A percentile compares a stretch with the other conserved stretches of the same genome.
Evolutionary conservation across 2,113 vertebrate species (phyloP).

Genomic region (Chaenocephalus aceratus): DNA sequence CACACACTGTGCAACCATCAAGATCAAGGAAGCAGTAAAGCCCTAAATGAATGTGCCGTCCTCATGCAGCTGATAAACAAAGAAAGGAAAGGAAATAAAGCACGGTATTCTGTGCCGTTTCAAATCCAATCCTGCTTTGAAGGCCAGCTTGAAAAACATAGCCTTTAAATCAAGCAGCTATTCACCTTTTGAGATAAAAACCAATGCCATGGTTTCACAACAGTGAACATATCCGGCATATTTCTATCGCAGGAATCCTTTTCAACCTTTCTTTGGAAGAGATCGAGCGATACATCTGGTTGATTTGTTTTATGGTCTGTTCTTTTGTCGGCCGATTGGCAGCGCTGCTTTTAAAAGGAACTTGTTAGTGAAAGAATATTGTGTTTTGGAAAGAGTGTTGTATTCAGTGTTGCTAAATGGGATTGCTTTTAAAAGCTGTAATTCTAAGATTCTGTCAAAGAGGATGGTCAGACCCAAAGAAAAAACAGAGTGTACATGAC

Average conservation of each 20-base stretch:
- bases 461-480: background rate
- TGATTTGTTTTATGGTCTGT: background rate
- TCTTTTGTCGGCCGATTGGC: slow-evolving; percentile 11
- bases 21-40: background rate
- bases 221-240: background rate
- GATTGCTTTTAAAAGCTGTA: background rate
- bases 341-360: slow-evolving; percentile 1
- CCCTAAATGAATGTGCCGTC: background rate
- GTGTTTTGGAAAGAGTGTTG: background rate
- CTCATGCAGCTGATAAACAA: background rate
- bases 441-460: background rate
- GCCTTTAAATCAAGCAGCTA: background rate
- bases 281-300: background rate
- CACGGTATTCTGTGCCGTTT: background rate
- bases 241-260: background rate
- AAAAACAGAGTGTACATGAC: background rate
- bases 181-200: slow-evolving; percentile 1
- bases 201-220: background rate
- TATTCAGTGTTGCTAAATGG: background rate
- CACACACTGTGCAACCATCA: background rate
- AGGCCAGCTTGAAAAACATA: background rate
- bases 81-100: background rate
- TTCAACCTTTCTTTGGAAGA: slow-evolving; percentile 10
- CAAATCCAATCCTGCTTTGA: background rate
- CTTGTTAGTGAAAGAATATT: background rate